Percentiles rank a stretch among this genome's conserved stretches.
Conservation (phyloP, 2,797 vertebrate genomes). For the Argyrosomus regius region DNA sequence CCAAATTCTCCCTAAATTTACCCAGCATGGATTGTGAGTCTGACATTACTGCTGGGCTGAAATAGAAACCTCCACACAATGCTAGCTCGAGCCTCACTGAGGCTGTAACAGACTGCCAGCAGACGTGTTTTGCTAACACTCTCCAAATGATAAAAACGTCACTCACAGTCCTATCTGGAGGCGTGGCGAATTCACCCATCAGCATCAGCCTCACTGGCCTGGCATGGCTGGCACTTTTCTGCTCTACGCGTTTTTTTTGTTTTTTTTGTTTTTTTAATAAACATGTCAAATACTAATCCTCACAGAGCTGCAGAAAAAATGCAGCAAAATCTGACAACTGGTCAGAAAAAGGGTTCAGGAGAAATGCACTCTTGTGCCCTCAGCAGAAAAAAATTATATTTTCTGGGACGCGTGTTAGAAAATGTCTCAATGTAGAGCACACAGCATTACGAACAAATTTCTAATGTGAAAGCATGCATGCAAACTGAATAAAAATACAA, state of each 20-base stretch:
- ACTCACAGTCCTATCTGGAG: conserved; percentile 57
- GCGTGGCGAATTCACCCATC: conserved; percentile 65
- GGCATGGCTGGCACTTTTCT: conserved; percentile 62
- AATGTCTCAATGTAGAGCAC: conserved; percentile 25
- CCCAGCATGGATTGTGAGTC: conserved; percentile 26
- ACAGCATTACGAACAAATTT: background rate
- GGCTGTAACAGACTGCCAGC: conserved; percentile 58
- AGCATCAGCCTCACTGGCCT: conserved; percentile 60
- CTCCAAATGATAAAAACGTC: conserved; percentile 68
- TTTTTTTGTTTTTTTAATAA: conserved; percentile 37
- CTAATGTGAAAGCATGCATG: conserved; percentile 14
- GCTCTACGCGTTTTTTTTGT: conserved; percentile 1
- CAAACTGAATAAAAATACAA: conserved; percentile 23
- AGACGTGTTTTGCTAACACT: conserved; percentile 66
- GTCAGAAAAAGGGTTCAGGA: conserved; percentile 56
- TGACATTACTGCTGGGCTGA: conserved; percentile 58
- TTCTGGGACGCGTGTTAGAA: conserved; percentile 19
- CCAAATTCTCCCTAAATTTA: conserved; percentile 51
- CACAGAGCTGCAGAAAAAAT: conserved; percentile 40
- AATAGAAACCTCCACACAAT: conserved; percentile 62
- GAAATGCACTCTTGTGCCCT: conserved; percentile 58
- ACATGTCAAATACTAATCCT: conserved; percentile 73
- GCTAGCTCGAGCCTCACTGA: conserved; percentile 34
- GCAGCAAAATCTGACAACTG: conserved; percentile 59
- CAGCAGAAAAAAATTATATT: conserved; percentile 27